These are phyloP conservation scores for Mesochorus sp. DNA, from an alignment of 2,888 invertebrate species.

Conservation along the genomic window DNA sequence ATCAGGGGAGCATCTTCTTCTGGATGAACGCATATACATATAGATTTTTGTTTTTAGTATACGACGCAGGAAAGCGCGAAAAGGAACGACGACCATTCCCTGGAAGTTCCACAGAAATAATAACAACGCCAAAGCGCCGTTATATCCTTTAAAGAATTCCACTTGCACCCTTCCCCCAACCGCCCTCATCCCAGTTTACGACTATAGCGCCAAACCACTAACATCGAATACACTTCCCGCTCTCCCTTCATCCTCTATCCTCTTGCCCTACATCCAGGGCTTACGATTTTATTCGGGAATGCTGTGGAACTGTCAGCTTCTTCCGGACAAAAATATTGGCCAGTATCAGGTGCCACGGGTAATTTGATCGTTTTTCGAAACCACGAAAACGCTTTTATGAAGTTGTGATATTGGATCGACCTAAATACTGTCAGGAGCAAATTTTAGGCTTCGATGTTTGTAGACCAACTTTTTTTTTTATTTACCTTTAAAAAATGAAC, in stretches of 20 bases:
- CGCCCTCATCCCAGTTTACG: slow-evolving; percentile 62
- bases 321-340: slow-evolving; percentile 13
- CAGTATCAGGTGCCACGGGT: no score
- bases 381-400: no score
- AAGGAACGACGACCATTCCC: slow-evolving; percentile 30
- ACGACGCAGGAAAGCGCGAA: not conserved
- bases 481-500: not conserved
- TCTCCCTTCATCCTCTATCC: slow-evolving; percentile 23
- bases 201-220: slow-evolving; percentile 32
- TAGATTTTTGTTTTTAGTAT: slow-evolving; percentile 12
- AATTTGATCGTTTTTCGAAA: no score
- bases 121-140: slow-evolving; percentile 51
- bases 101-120: slow-evolving; percentile 50
- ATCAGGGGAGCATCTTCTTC: no score
- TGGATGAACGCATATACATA: slow-evolving; percentile 19
- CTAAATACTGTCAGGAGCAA: no score
- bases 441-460: no score
- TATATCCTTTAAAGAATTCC: slow-evolving; percentile 62
- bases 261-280: slow-evolving; percentile 8
- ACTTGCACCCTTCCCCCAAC: slow-evolving; percentile 53
- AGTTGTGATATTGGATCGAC: no score
- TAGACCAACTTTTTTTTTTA: no score
- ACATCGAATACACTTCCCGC: slow-evolving; percentile 8
- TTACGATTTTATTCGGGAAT: slow-evolving; percentile 21
- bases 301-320: slow-evolving; percentile 16